Percentiles rank a stretch among this genome's conserved stretches.
Conservation (phyloP, 2,888 invertebrate genomes). For the Stenodera caucasica region DNA sequence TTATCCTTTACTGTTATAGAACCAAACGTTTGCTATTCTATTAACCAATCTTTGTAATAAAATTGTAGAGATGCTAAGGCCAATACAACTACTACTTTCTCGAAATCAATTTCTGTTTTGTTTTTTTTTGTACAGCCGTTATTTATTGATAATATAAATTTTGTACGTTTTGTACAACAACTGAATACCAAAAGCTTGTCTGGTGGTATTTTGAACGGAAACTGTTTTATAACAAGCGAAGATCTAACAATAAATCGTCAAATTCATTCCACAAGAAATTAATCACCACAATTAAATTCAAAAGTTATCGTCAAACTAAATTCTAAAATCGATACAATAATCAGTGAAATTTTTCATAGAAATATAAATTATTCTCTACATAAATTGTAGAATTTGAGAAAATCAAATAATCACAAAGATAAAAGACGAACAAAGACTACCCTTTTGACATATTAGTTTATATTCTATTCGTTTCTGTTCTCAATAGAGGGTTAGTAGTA, state of each 20-base stretch:
- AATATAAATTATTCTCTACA: too few species aligned
- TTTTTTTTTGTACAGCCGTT: conserved; percentile 35
- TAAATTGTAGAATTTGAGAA: too few species aligned
- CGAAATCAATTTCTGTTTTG: conserved; percentile 29
- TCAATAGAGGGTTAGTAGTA: background rate
- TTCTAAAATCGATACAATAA: too few species aligned
- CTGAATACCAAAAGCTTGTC: conserved; percentile 43
- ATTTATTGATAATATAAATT: conserved; percentile 54
- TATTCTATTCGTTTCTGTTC: too few species aligned
- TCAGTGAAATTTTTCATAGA: too few species aligned
- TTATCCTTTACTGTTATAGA: background rate
- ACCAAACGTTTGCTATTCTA: background rate
- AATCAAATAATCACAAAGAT: too few species aligned
- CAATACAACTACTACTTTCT: conserved; percentile 15
- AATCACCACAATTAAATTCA: too few species aligned
- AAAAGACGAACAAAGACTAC: background rate
- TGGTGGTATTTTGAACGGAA: conserved; percentile 3
- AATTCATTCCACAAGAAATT: too few species aligned
- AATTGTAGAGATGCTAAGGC: background rate
- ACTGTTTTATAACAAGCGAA: background rate
- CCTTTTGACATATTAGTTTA: background rate
- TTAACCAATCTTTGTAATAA: background rate
- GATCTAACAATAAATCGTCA: background rate
- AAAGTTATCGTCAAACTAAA: too few species aligned
- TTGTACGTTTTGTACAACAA: conserved; percentile 41